Evolutionary conservation across 2,888 invertebrate species (phyloP), one percentile per base, ranked within the genome.

Genomic region (Chrysomela aeneicollis): DNA sequence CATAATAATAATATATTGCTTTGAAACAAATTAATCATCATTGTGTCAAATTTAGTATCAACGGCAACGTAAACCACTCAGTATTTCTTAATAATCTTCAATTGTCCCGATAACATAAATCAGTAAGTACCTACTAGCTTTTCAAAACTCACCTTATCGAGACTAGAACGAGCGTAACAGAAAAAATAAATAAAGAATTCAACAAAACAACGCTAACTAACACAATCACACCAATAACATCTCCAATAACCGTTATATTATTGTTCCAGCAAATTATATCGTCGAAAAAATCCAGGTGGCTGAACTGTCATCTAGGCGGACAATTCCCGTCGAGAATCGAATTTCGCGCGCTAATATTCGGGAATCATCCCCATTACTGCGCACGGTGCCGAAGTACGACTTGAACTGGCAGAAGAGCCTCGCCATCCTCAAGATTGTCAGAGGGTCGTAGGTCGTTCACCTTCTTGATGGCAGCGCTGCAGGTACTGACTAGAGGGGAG

Each of bases 391-490:
- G 77, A 73, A 74, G 79, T 76, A 76, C 72, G 75, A 76, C 71
- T 77, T 76, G 78, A 74, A 81, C 81, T 81, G 78, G 73, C 73
- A 65, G 63, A 67, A 76, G 78, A 76, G 74, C 74, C 76, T 77
- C 78, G 77, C 79, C 77, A 80, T 79, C 78, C 76, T 79, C 76
- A 78, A 77, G 79, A 79, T 74, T 75, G 73, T 70, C 64, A 57
- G 50, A 54, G 77, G 79, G 76, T 79, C 81, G 75, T 73, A 76
- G 80, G 76, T 79, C 81, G 75, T 74, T 78, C 75, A 81, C 78
- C 80, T 79, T 75, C 72, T 74, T 73, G 72, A 71, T 72, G 72
- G 73, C 76, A 74, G 73, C 75, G 78, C 74, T 79, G 78, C 78
- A 78, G 78, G 79, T 77, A 77, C 74, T 69, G 22, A 46, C 72